Conservation (phyloP, 2,888 invertebrate species). For the Steinernema hermaphroditum region DNA sequence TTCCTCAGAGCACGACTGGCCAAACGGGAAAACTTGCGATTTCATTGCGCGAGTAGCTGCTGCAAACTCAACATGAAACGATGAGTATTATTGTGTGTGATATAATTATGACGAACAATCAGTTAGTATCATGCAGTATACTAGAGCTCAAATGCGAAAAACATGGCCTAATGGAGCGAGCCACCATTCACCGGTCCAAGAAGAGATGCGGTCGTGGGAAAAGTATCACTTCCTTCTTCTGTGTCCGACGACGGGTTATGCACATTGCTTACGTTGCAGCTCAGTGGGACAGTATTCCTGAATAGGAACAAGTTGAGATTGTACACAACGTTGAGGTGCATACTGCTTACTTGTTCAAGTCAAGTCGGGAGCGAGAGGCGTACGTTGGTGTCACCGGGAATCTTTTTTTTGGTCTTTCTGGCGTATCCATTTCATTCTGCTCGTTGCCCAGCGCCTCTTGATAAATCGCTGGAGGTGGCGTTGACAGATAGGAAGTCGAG, state of each 20-base stretch:
- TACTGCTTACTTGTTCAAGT: constrained; percentile 1
- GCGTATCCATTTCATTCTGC: constrained; percentile 1
- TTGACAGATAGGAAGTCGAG: constrained; percentile 4
- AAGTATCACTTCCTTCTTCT: neutral
- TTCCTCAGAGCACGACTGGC: constrained; percentile 67
- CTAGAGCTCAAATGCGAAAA: too few species aligned
- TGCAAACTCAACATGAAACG: too few species aligned
- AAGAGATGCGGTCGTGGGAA: neutral
- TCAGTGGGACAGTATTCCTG: neutral
- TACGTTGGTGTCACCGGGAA: constrained; percentile 15
- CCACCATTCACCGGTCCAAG: neutral
- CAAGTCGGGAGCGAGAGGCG: neutral
- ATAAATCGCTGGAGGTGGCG: constrained; percentile 2
- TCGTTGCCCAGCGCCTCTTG: neutral
- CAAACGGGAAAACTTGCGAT: constrained; percentile 56
- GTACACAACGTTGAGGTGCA: neutral
- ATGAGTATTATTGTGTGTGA: too few species aligned
- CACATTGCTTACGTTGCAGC: constrained; percentile 10
- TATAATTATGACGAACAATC: too few species aligned
- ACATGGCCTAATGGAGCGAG: too few species aligned
- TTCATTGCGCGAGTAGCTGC: constrained; percentile 51
- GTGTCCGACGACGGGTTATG: neutral
- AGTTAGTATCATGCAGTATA: too few species aligned
- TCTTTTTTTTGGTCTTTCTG: neutral
- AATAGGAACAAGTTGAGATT: neutral